A percentile compares a stretch with the other conserved stretches of the same genome.
phyloP scores from a whole-genome alignment of 2,797 vertebrate species.

The Sebastes hopkinsi region DNA sequence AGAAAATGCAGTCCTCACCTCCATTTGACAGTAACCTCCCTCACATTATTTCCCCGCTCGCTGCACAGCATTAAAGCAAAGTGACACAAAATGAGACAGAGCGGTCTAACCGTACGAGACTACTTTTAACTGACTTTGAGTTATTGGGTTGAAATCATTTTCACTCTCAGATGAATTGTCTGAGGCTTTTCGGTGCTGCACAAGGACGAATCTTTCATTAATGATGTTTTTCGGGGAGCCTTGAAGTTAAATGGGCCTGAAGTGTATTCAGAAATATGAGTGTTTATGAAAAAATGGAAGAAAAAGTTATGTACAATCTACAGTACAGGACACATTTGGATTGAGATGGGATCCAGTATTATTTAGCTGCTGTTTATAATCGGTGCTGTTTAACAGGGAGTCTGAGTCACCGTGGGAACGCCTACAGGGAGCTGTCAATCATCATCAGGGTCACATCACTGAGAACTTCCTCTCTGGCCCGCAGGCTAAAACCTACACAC shows the following conservation, averaged over 20 bases:
- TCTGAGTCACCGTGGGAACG: conserved; percentile 41
- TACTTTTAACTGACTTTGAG: conserved; percentile 22
- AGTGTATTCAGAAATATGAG: conserved; percentile 8
- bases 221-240: conserved; percentile 15
- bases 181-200: not conserved
- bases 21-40: conserved; percentile 13
- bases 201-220: conserved; percentile 40
- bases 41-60: conserved; percentile 14
- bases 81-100: conserved; percentile 24
- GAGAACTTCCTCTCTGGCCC: conserved; percentile 19
- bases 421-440: conserved; percentile 54
- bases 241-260: conserved; percentile 17
- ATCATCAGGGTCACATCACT: conserved; percentile 21
- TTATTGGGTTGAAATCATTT: conserved; percentile 24
- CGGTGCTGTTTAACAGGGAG: not conserved
- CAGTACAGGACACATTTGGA: not conserved
- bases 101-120: not conserved
- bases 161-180: conserved; percentile 11
- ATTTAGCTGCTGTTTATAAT: not conserved
- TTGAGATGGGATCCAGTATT: not conserved
- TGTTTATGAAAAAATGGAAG: conserved; percentile 2
- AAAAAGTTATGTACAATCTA: not conserved
- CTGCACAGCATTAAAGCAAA: conserved; percentile 38
- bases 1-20: conserved; percentile 7
- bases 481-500: not conserved